phyloP scores from a whole-genome alignment of 2,797 vertebrate genomes.

The Epinephelus coioides region DNA sequence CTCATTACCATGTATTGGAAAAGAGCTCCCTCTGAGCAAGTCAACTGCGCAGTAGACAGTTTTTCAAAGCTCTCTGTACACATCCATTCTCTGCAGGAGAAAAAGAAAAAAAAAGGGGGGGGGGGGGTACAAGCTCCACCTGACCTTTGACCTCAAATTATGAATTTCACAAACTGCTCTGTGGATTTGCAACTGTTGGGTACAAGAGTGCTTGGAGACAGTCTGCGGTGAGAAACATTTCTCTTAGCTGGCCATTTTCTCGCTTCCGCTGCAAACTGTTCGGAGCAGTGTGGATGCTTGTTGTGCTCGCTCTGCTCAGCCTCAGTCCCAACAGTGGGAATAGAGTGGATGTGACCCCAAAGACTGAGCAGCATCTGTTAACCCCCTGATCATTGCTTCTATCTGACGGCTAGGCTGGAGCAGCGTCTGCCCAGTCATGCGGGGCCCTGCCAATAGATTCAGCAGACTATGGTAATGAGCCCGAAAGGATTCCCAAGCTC shows the following conservation, averaged over 20 bases:
- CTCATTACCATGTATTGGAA: conserved; percentile 77
- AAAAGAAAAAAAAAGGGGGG: background rate
- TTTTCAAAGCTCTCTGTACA: conserved; percentile 52
- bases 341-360: conserved; percentile 72
- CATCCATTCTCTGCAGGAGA: conserved; percentile 46
- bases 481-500: conserved; percentile 78
- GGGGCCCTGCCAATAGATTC: conserved; percentile 76
- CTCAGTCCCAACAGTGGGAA: conserved; percentile 63
- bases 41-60: conserved; percentile 55
- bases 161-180: conserved; percentile 59
- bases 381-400: conserved; percentile 79
- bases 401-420: conserved; percentile 66
- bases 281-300: conserved; percentile 15
- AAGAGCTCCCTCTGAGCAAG: conserved; percentile 65
- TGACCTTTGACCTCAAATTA: conserved; percentile 67
- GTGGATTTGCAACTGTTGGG: conserved; percentile 41
- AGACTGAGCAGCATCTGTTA: conserved; percentile 77
- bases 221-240: conserved; percentile 12
- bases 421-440: conserved; percentile 72
- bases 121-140: conserved; percentile 12
- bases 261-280: conserved; percentile 32
- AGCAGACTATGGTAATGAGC: conserved; percentile 80
- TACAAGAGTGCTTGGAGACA: conserved; percentile 19
- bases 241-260: conserved; percentile 36
- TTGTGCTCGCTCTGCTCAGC: conserved; percentile 34